These are phyloP conservation scores for Dysmachus trigonus DNA, from an alignment of 2,888 invertebrate species.

Conservation along the genomic window DNA sequence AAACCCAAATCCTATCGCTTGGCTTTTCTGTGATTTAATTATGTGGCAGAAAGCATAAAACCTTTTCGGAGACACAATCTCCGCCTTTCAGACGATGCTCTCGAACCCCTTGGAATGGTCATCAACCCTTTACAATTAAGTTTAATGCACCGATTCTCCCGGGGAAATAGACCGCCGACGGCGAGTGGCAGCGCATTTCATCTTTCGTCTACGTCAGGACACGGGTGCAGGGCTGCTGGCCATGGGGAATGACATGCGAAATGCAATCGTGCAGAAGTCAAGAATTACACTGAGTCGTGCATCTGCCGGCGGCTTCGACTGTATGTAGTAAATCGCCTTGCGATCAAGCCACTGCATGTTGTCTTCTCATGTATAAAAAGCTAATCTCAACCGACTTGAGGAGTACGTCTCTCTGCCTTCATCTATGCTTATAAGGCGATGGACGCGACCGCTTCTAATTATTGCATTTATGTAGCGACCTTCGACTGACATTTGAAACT, in stretches of 20 bases:
- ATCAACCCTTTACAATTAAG: constrained; percentile 10
- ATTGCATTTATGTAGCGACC: too few species aligned
- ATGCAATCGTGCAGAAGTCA: neutral
- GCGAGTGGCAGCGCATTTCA: neutral
- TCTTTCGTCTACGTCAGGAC: neutral
- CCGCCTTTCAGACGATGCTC: neutral
- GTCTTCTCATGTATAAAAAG: neutral
- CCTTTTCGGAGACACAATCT: neutral
- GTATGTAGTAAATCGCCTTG: neutral
- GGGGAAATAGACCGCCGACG: neutral
- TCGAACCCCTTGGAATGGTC: neutral
- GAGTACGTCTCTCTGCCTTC: neutral
- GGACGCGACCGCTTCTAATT: neutral
- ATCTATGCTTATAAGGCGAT: neutral
- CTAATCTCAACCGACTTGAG: neutral
- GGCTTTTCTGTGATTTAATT: neutral
- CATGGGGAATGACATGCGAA: neutral
- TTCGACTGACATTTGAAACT: too few species aligned
- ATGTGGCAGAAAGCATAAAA: neutral
- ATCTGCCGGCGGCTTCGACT: neutral
- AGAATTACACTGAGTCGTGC: neutral
- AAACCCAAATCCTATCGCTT: neutral
- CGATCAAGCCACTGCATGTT: neutral
- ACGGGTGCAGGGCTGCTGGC: neutral
- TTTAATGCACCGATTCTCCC: neutral